Evolutionary conservation across 2,113 vertebrate genomes (phyloP).

Genomic region (Glaucidium brasilianum): DNA sequence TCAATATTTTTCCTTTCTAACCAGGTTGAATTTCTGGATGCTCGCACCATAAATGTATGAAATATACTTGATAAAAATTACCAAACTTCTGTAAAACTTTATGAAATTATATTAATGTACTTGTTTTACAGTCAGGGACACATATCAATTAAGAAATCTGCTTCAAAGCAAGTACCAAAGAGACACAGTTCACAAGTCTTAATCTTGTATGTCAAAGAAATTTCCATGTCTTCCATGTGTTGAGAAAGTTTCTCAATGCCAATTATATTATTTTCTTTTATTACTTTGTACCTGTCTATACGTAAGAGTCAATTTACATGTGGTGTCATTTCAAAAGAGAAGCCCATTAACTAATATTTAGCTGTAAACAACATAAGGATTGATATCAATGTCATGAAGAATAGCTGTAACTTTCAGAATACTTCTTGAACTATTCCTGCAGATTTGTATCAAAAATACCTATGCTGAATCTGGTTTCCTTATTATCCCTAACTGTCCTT

Average conservation of each 20-base stretch:
- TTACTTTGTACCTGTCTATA: background rate
- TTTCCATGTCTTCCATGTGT: background rate
- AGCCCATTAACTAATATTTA: background rate
- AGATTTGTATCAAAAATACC: background rate
- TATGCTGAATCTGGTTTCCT: background rate
- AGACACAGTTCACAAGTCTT: background rate
- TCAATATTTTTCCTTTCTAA: background rate
- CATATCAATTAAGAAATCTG: background rate
- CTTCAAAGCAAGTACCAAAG: background rate
- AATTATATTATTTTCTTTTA: background rate
- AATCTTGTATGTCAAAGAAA: background rate
- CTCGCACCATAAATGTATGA: background rate
- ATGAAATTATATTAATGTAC: background rate
- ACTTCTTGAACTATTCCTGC: background rate
- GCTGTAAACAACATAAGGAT: background rate
- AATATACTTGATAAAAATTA: background rate
- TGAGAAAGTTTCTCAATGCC: background rate
- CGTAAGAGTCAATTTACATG: background rate
- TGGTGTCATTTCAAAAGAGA: background rate
- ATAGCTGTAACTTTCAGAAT: background rate
- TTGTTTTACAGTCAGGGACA: background rate
- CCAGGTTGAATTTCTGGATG: background rate
- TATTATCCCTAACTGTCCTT: background rate
- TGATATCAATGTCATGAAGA: background rate
- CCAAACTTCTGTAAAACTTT: background rate